Evolutionary conservation across 1,140 invertebrate species (phyloP).

Genomic region (Atta colombica): DNA sequence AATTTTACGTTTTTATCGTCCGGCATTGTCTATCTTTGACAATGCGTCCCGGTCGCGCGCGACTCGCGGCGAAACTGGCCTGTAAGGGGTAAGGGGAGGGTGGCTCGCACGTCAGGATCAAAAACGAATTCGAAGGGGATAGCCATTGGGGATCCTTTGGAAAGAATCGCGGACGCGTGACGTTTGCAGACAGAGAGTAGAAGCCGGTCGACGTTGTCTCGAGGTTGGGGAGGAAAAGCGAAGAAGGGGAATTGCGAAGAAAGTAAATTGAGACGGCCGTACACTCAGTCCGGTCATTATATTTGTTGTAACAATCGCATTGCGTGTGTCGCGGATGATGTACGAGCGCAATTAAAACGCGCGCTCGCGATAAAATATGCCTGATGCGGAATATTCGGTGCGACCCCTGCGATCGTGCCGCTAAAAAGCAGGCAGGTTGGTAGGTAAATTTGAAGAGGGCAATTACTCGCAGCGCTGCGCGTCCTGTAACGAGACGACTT

Average conservation of each 20-base stretch:
- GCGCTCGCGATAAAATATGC: conserved; percentile 56
- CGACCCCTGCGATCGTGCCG: conserved; percentile 60
- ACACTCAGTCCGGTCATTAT: conserved; percentile 6
- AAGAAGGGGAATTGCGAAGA: not conserved
- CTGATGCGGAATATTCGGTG: conserved; percentile 62
- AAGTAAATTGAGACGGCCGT: conserved; percentile 48
- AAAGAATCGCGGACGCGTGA: conserved; percentile 16
- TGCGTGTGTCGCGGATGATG: conserved; percentile 58
- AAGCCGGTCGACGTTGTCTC: not conserved
- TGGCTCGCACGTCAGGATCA: conserved; percentile 38
- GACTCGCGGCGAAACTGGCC: conserved; percentile 44
- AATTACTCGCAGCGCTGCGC: conserved; percentile 76
- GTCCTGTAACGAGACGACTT: conserved; percentile 84
- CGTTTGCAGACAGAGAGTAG: not conserved
- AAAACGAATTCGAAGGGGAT: conserved; percentile 52
- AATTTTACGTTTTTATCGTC: conserved; percentile 87
- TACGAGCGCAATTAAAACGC: conserved; percentile 59
- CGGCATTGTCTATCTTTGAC: conserved; percentile 84
- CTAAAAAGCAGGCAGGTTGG: conserved; percentile 71
- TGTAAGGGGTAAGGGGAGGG: not conserved
- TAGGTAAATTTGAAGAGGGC: conserved; percentile 74
- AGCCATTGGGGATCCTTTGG: not conserved
- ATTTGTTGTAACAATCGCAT: conserved; percentile 59
- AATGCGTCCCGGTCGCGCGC: conserved; percentile 78
- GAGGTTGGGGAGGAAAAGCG: not conserved